Evolutionary conservation across 1,140 invertebrate genomes (phyloP).

Genomic region (Portunus trituberculatus): DNA sequence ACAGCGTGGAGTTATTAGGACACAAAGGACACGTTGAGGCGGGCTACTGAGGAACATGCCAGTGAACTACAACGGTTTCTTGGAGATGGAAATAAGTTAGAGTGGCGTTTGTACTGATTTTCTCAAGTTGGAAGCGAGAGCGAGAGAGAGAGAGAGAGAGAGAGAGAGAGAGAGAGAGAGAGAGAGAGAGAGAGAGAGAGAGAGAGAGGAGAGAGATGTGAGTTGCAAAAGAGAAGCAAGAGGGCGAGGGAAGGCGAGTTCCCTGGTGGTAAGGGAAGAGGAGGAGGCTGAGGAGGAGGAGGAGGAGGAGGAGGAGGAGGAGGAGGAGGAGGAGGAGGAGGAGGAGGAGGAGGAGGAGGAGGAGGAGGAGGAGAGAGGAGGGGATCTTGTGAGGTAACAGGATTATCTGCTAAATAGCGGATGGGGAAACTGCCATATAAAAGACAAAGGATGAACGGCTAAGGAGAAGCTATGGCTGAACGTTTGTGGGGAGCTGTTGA

Average conservation of each 20-base stretch:
- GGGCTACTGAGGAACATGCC: background rate
- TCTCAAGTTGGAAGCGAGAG: too few relatives aligned
- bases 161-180: background rate
- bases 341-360: background rate
- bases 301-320: too few relatives aligned
- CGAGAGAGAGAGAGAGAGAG: too few relatives aligned
- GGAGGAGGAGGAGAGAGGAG: background rate
- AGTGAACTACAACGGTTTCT: background rate
- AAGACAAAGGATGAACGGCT: slow-evolving; percentile 12
- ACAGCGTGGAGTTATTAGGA: too few relatives aligned
- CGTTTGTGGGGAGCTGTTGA: background rate
- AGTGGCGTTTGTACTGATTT: too few relatives aligned
- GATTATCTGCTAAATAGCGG: slow-evolving; percentile 13
- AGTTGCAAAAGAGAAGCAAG: background rate
- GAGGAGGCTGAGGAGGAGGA: too few relatives aligned
- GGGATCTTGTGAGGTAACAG: background rate
- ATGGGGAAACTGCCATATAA: background rate
- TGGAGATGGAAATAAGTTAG: background rate
- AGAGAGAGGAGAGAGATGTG: background rate
- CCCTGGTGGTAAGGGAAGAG: background rate
- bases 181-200: slow-evolving; percentile 20
- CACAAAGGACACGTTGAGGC: background rate
- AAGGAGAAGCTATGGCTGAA: background rate
- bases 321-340: too few relatives aligned
- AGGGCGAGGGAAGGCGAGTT: background rate